These are phyloP conservation scores for Daboia siamensis DNA, from an alignment of 2,113 vertebrate genomes.

Conservation along the genomic window DNA sequence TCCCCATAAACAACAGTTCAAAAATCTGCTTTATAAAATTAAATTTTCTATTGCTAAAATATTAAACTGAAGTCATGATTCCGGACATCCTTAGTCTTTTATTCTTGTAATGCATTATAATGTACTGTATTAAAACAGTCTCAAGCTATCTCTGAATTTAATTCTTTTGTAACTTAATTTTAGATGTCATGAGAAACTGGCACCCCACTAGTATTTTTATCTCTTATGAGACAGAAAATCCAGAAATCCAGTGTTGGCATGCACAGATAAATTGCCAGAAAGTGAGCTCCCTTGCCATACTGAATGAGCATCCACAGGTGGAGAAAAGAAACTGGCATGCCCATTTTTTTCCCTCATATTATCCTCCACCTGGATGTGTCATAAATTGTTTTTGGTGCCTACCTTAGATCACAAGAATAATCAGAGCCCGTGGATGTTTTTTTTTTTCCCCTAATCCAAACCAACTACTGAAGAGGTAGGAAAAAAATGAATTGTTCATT, in stretches of 20 bases:
- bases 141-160: neutral
- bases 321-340: neutral
- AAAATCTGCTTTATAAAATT: neutral
- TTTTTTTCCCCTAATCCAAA: neutral
- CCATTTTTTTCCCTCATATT: neutral
- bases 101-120: neutral
- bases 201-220: neutral
- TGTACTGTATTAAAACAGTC: neutral
- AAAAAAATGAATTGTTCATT: neutral
- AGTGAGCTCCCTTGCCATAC: neutral
- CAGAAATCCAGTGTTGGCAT: neutral
- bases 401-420: neutral
- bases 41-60: neutral
- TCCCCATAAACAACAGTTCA: neutral
- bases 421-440: neutral
- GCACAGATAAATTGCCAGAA: neutral
- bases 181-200: neutral
- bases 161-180: neutral
- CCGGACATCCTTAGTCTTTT: neutral
- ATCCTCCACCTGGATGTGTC: neutral
- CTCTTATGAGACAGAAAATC: neutral
- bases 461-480: neutral
- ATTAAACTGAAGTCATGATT: neutral
- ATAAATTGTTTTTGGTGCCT: neutral
- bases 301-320: neutral